Percentiles rank a stretch among this genome's conserved stretches.
Conservation (phyloP, 2,113 vertebrate genomes). For the Nycticryphes semicollaris region DNA sequence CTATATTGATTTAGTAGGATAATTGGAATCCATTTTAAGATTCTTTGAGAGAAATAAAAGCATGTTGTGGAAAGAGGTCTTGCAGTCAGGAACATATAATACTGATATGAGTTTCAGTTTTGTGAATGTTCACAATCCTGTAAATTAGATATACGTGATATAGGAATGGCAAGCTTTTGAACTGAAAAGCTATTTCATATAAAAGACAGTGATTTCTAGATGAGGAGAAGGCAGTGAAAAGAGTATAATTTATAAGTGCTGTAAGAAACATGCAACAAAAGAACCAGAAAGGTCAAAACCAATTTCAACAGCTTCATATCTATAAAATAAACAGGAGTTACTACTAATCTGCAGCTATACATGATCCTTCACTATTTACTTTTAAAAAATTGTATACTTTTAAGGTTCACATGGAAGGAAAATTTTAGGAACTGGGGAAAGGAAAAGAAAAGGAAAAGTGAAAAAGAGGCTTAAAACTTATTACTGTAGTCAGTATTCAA, state of each 20-base stretch:
- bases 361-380: background rate
- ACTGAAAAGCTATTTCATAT: background rate
- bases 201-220: background rate
- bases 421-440: background rate
- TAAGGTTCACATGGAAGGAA: background rate
- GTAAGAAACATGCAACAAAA: background rate
- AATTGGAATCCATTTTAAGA: conserved; percentile 2
- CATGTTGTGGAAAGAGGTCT: background rate
- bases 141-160: background rate
- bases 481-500: background rate
- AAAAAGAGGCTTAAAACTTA: background rate
- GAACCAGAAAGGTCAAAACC: background rate
- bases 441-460: background rate
- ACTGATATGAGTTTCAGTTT: background rate
- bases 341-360: background rate
- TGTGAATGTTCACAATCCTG: background rate
- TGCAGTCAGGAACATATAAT: background rate
- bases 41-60: conserved; percentile 3
- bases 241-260: background rate
- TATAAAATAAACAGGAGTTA: background rate
- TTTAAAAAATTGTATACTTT: background rate
- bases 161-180: background rate
- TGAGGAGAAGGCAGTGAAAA: background rate
- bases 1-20: conserved; percentile 21
- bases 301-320: background rate